Conservation (phyloP, 2,113 vertebrate genomes). For the Corythaeola cristata region DNA sequence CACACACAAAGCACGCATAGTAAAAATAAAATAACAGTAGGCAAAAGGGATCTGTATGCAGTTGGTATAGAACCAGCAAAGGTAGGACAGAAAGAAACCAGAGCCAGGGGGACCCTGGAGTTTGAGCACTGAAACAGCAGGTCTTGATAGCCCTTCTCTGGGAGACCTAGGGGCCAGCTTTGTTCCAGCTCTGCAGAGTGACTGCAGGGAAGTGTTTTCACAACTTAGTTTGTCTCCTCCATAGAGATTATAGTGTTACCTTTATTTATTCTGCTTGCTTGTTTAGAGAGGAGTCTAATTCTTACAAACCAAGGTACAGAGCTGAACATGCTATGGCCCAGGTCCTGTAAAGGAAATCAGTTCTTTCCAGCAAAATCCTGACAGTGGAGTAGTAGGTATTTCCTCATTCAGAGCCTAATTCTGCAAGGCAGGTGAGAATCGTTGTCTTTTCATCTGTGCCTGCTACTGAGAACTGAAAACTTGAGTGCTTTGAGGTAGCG, state of each 20-base stretch:
- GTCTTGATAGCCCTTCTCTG: not conserved
- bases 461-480: not conserved
- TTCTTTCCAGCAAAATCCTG: not conserved
- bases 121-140: not conserved
- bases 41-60: not conserved
- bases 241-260: not conserved
- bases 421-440: not conserved
- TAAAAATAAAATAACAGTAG: not conserved
- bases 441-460: not conserved
- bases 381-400: not conserved
- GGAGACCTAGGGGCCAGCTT: not conserved
- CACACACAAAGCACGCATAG: not conserved
- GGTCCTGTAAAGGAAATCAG: not conserved
- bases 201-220: not conserved
- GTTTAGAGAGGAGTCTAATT: not conserved
- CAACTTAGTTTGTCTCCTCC: not conserved
- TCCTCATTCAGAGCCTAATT: not conserved
- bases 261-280: not conserved
- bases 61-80: not conserved
- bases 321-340: rapidly evolving
- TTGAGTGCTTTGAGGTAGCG: not conserved
- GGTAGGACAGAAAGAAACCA: not conserved
- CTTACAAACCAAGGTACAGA: not conserved
- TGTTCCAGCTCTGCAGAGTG: not conserved
- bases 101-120: not conserved